Evolutionary conservation across 2,113 vertebrate genomes (phyloP).

Genomic region (Pontoporia blainvillei): DNA sequence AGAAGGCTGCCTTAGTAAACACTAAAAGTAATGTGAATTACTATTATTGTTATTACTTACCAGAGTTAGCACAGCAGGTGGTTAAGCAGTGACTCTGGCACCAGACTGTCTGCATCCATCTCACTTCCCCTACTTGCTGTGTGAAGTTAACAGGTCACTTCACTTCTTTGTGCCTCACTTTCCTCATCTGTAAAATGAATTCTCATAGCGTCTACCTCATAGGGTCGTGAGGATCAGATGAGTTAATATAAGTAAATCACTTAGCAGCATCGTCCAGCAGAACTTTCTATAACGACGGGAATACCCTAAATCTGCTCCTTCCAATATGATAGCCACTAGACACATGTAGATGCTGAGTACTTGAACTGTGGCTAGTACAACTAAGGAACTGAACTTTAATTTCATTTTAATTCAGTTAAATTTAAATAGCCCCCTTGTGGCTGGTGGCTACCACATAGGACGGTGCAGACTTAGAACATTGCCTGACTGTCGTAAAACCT

Average conservation of each 20-base stretch:
- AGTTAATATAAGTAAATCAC: neutral
- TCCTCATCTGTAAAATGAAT: neutral
- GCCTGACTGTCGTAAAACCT: neutral
- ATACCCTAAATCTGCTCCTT: neutral
- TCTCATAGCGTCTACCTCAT: neutral
- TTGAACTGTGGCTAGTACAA: neutral
- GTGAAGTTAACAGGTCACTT: neutral
- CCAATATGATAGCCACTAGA: neutral
- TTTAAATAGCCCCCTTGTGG: neutral
- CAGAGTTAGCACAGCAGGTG: neutral
- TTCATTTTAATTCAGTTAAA: neutral
- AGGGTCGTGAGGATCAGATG: neutral
- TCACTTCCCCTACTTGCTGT: neutral
- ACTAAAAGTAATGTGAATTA: rapidly evolving
- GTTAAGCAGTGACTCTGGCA: neutral
- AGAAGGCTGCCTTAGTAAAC: neutral
- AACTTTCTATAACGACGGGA: neutral
- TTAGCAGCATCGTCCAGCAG: neutral
- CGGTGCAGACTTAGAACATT: neutral
- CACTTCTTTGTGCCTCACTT: neutral
- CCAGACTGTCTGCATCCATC: too few relatives aligned
- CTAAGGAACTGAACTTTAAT: neutral
- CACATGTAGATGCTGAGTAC: neutral
- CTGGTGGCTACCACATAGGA: neutral
- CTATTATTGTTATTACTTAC: too few relatives aligned